Base-by-base conservation (phyloP, 2,888 invertebrate genomes). In the Eristalinus aeneus region DNA sequence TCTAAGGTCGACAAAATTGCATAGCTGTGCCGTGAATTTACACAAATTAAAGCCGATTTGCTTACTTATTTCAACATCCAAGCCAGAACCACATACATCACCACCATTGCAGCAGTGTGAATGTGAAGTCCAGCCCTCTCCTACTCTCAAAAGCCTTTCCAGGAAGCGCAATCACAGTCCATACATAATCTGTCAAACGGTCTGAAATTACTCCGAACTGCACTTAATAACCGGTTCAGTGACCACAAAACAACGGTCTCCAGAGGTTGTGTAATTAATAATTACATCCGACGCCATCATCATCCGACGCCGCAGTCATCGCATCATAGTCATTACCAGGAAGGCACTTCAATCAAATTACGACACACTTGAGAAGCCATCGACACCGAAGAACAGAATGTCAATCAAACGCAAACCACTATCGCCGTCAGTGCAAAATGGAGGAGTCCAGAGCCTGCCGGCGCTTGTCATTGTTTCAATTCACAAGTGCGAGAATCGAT, bases 401-500 rank as follows among this genome's bases (percentile, higher is more conserved):
- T 58, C 74, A 76, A 36, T 69, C 61, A 31, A 53, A 16, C 16
- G 27, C 16, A 46, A 0, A 5, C 1, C 16, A 8, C 46, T 4
- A 1, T 16, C 16, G 46, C 46, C 46, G 46, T 16, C 46, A 46
- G n/a, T 46, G 46, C 46, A 6, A 16, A 46, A 16, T 16, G 46
- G 16, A 46, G 8, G 46, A 8, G 16, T 46, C 46, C 46, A 46
- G 46, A 16, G 46, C 6, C 16, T 46, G 16, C n/a, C 1, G 46
- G 8, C 1, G 46, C 46, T 8, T 46, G 46, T 46, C 46, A 46
- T 16, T 46, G 46, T 46, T 46, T 46, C 58, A 39, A 27, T 54
- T 16, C 65, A 58, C 74, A 46, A 16, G 46, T 58, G 58, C 31
- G 65, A 46, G 65, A 74, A 74, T 74, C 74, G 64, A 74, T 74